Conservation (phyloP, 2,888 invertebrate genomes). For the Protodeltote pygarga region DNA sequence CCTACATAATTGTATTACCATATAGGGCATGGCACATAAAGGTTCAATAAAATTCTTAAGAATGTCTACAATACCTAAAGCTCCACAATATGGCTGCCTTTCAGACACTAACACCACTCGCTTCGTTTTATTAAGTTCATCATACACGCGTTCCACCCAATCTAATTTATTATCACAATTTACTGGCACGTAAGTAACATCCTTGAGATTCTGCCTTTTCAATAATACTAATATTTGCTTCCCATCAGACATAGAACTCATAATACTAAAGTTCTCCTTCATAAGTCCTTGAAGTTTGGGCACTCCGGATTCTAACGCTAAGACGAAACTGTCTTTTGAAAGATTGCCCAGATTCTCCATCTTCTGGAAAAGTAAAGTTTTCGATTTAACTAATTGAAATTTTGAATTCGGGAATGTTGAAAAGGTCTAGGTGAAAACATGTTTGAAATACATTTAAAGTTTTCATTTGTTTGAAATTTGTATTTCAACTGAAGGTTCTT, state of each 20-base stretch:
- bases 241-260: constrained; percentile 60
- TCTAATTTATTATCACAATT: constrained; percentile 58
- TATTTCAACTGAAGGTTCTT: too few relatives aligned
- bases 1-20: too few relatives aligned
- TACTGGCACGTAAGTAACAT: constrained; percentile 55
- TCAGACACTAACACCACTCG: constrained; percentile 63
- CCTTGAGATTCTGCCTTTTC: constrained; percentile 45
- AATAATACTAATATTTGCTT: constrained; percentile 58
- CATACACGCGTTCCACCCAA: constrained; percentile 59
- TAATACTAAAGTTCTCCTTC: constrained; percentile 53
- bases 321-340: constrained; percentile 54
- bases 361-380: constrained; percentile 57
- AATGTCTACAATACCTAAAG: constrained; percentile 53
- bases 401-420: background rate
- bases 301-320: constrained; percentile 56
- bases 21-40: too few relatives aligned
- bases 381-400: constrained; percentile 1
- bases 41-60: too few relatives aligned
- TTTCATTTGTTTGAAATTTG: background rate
- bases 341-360: constrained; percentile 49
- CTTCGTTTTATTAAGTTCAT: constrained; percentile 56
- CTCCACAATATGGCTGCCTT: constrained; percentile 61
- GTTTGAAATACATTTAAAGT: background rate
- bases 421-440: background rate
- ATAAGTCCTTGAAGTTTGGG: constrained; percentile 47